phyloP scores from a whole-genome alignment of 2,888 invertebrate species.

The Drosophila picticornis region DNA sequence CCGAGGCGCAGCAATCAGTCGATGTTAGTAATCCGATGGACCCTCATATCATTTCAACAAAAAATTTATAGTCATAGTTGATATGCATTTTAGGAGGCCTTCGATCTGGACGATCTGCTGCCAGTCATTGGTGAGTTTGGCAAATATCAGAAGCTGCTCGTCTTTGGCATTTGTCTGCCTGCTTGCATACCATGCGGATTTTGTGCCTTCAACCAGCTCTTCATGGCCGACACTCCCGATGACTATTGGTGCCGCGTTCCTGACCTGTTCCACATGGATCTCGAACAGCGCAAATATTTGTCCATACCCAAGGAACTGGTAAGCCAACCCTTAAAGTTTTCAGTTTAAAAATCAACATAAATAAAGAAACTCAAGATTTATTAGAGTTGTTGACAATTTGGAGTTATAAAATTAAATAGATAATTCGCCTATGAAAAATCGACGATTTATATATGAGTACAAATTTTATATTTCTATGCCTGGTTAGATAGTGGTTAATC shows the following conservation, averaged over 20 bases:
- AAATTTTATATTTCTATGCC: background rate
- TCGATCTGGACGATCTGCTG: conserved; percentile 94
- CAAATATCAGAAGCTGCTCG: conserved; percentile 92
- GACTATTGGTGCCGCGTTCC: conserved; percentile 94
- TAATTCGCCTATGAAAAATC: background rate
- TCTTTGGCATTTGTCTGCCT: conserved; percentile 94
- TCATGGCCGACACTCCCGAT: conserved; percentile 95
- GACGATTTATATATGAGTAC: too few relatives aligned
- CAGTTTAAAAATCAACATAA: background rate
- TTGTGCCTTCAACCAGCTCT: conserved; percentile 96
- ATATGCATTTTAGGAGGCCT: conserved; percentile 78
- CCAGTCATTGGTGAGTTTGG: conserved; percentile 96
- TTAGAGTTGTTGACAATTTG: background rate
- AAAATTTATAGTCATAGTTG: background rate
- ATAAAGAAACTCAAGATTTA: background rate
- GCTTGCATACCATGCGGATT: conserved; percentile 96
- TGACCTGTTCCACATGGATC: conserved; percentile 87
- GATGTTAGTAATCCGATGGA: conserved; percentile 49
- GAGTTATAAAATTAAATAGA: background rate
- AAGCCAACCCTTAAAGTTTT: conserved; percentile 40
- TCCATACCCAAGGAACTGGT: conserved; percentile 88
- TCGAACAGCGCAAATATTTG: conserved; percentile 87
- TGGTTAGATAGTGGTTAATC: too few relatives aligned
- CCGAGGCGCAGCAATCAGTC: conserved; percentile 55
- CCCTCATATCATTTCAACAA: background rate